Base-by-base conservation (phyloP, 2,797 vertebrate genomes). In the Hypotaenidia okinawae region DNA sequence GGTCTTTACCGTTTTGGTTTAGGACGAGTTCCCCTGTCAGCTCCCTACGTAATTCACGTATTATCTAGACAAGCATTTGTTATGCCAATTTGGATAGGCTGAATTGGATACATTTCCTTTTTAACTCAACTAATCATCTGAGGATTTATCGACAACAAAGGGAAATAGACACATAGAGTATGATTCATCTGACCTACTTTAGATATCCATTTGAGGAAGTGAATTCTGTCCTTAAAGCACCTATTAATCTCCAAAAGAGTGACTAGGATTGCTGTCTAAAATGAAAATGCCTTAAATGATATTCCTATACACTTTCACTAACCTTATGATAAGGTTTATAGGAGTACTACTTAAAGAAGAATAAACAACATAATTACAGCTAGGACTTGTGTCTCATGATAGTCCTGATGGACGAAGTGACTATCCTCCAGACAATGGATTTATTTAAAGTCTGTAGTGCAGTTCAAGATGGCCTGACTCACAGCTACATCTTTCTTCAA, bases 121-220 rank as follows among this genome's bases (percentile, higher is more conserved):
- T 84, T 57, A 90, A 86, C 83, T 75, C 28, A 6, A 24, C 7
- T 86, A 84, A 64, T 82, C 70, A 82, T 74, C 69, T 74, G 32
- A 95, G 62, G 74, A 57, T 90, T 95, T 96, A 78, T 45, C 54
- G 11, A 51, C 73, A 93, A 84, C 66, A 81, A 90, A 88, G 37
- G 27, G 68, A 91, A 94, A 87, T 24, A 87, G 68, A 32, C 25
- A 63, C 30, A 68, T 14, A 45, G 49, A 63, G 63, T 19, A 35
- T 90, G 73, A 90, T 86, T 94, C 69, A 92, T 89, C 80, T 92
- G 86, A 84, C 89, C 84, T 92, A 90, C 51, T 95, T 95, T 22
- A 76, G 66, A n/a, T 73, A 39, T 32, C 67, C 93, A 68, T 93
- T 84, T 70, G 41, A 88, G 39, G 57, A 86, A 91, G 25, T 61